phyloP scores from a whole-genome alignment of 1,140 invertebrate species.

The Hyphantria cunea region DNA sequence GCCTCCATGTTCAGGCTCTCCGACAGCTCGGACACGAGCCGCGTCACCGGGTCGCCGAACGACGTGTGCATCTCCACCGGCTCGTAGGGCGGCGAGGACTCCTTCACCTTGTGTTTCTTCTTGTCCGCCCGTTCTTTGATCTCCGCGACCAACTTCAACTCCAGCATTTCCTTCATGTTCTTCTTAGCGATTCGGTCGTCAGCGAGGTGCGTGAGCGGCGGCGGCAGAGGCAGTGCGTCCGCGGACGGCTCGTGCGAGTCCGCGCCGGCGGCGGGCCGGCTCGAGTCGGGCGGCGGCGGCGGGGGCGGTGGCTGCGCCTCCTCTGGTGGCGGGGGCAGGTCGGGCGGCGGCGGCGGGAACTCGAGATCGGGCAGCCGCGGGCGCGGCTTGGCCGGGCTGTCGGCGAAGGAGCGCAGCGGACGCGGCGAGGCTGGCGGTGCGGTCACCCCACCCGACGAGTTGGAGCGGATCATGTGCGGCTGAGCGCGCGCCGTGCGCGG shows the following conservation, averaged over 20 bases:
- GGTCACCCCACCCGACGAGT: slow-evolving; percentile 90
- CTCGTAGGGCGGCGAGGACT: slow-evolving; percentile 72
- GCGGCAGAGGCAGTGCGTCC: slow-evolving; percentile 31
- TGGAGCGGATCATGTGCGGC: slow-evolving; percentile 92
- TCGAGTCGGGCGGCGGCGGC: slow-evolving; percentile 77
- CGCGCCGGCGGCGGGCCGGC: slow-evolving; percentile 79
- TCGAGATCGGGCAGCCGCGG: slow-evolving; percentile 90
- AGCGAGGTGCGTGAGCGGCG: slow-evolving; percentile 38
- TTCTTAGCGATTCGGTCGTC: slow-evolving; percentile 67
- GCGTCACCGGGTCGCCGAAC: slow-evolving; percentile 87
- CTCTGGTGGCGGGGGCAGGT: slow-evolving; percentile 88
- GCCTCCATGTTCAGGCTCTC: slow-evolving; percentile 84
- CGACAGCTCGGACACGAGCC: slow-evolving; percentile 88
- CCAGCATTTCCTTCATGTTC: slow-evolving; percentile 89
- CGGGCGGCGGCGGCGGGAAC: slow-evolving; percentile 91
- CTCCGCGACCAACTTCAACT: slow-evolving; percentile 90
- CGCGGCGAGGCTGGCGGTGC: slow-evolving; percentile 80
- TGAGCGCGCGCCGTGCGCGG: slow-evolving; percentile 85
- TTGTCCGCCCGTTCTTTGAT: slow-evolving; percentile 90
- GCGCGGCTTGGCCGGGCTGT: slow-evolving; percentile 82
- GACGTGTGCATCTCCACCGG: slow-evolving; percentile 60
- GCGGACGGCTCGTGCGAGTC: slow-evolving; percentile 49
- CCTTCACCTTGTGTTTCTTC: slow-evolving; percentile 79
- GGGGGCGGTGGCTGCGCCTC: slow-evolving; percentile 81
- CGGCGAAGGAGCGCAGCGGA: slow-evolving; percentile 78